Evolutionary conservation across 2,113 vertebrate genomes (phyloP).

Genomic region (Tenrec ecaudatus): DNA sequence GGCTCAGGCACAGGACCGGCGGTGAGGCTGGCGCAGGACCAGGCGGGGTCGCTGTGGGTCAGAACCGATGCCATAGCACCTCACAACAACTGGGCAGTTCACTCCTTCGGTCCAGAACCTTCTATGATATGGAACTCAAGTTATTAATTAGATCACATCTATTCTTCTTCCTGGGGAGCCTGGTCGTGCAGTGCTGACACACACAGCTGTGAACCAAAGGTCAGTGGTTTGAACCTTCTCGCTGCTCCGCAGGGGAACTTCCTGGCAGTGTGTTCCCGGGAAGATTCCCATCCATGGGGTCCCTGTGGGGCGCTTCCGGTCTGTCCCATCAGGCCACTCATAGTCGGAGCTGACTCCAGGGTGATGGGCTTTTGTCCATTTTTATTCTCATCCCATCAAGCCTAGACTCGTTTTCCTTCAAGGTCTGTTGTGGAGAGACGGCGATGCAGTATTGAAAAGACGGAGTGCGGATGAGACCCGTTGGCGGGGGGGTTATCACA

Average conservation of each 20-base stretch:
- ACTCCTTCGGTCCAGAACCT: background rate
- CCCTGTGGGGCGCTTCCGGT: background rate
- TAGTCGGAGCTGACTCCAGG: background rate
- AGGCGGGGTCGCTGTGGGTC: too few relatives aligned
- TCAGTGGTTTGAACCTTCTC: background rate
- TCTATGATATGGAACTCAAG: background rate
- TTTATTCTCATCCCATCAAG: too few relatives aligned
- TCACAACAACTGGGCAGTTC: background rate
- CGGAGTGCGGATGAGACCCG: too few relatives aligned
- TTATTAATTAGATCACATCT: background rate
- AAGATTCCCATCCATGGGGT: background rate
- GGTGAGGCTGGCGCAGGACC: too few relatives aligned
- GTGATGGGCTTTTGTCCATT: too few relatives aligned
- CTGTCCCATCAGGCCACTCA: background rate
- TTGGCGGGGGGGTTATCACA: too few relatives aligned
- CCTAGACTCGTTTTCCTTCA: too few relatives aligned
- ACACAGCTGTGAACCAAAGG: background rate
- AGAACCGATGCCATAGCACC: too few relatives aligned
- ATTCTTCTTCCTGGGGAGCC: slow-evolving; percentile 2
- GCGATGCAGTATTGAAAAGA: too few relatives aligned
- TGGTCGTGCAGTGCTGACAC: background rate
- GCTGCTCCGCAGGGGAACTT: too few relatives aligned
- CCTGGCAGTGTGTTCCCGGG: background rate
- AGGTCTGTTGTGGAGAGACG: too few relatives aligned
- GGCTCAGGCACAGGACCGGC: too few relatives aligned